A percentile compares a stretch with the other conserved stretches of the same genome.
Conservation (phyloP, 2,888 invertebrate species). For the Autographa pulchrina region DNA sequence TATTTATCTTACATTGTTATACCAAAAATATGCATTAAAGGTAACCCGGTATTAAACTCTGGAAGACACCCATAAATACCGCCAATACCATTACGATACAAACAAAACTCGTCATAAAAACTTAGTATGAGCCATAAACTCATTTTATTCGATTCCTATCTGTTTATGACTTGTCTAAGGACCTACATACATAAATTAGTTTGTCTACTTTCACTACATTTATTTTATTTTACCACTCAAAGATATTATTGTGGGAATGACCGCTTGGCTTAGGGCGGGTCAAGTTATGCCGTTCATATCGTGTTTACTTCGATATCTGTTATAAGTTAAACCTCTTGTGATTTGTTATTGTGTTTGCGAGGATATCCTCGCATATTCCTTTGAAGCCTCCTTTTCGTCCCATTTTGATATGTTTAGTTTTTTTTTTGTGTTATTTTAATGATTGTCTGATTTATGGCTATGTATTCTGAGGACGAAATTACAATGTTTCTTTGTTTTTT, state of each 20-base stretch:
- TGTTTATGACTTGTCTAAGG: constrained; percentile 62
- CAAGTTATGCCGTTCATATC: constrained; percentile 24
- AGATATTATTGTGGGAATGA: constrained; percentile 59
- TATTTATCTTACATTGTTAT: too few relatives aligned
- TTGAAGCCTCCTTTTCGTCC: constrained; percentile 1
- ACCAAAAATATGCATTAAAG: constrained; percentile 8
- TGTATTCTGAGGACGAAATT: background rate
- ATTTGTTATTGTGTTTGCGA: constrained; percentile 8
- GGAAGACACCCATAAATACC: constrained; percentile 26
- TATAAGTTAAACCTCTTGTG: constrained; percentile 16
- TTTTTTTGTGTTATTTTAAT: background rate
- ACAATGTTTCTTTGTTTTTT: background rate
- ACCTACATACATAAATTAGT: constrained; percentile 64
- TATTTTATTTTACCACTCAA: constrained; percentile 62
- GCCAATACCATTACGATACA: constrained; percentile 56
- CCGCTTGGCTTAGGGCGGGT: constrained; percentile 50
- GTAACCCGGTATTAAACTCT: constrained; percentile 21
- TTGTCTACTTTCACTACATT: constrained; percentile 59
- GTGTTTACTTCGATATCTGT: constrained; percentile 14
- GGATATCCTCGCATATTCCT: constrained; percentile 6
- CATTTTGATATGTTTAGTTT: background rate
- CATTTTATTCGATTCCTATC: constrained; percentile 60
- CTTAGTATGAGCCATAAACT: constrained; percentile 56
- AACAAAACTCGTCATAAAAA: constrained; percentile 61
- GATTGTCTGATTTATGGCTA: background rate